Conservation (phyloP, 2,797 vertebrate genomes). For the Esox lucius region DNA sequence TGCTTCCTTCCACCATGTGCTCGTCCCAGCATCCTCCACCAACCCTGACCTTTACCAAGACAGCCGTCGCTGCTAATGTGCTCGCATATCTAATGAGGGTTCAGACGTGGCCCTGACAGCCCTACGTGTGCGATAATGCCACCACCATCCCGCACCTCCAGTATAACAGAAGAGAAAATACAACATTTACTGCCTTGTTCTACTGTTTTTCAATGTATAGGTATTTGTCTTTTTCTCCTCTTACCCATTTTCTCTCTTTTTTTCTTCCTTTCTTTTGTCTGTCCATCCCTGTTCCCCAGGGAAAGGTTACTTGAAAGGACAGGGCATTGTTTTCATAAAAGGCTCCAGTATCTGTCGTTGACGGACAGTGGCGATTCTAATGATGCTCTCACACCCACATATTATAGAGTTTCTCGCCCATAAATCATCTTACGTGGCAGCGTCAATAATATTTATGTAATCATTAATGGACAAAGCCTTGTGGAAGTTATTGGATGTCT, state of each 20-base stretch:
- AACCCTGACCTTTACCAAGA: constrained; percentile 82
- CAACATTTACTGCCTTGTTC: neutral
- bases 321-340: constrained; percentile 70
- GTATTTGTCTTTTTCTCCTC: constrained; percentile 44
- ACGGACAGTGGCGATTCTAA: constrained; percentile 68
- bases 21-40: constrained; percentile 75
- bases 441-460: constrained; percentile 62
- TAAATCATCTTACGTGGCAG: constrained; percentile 54
- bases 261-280: constrained; percentile 61
- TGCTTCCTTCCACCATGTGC: constrained; percentile 43
- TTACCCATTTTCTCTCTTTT: constrained; percentile 21
- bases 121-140: constrained; percentile 70
- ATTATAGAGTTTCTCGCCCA: constrained; percentile 51
- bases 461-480: constrained; percentile 49
- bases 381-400: constrained; percentile 57
- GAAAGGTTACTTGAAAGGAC: constrained; percentile 79
- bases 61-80: constrained; percentile 76
- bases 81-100: constrained; percentile 77
- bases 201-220: constrained; percentile 48
- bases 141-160: constrained; percentile 41
- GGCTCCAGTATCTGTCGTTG: constrained; percentile 57
- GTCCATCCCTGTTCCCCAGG: constrained; percentile 47
- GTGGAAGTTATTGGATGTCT: constrained; percentile 47
- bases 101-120: constrained; percentile 73
- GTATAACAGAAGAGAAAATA: neutral